A percentile compares a stretch with the other conserved stretches of the same genome.
Evolutionary conservation across 2,888 invertebrate genomes (phyloP).

Genomic region (Barypeithes pellucidus): DNA sequence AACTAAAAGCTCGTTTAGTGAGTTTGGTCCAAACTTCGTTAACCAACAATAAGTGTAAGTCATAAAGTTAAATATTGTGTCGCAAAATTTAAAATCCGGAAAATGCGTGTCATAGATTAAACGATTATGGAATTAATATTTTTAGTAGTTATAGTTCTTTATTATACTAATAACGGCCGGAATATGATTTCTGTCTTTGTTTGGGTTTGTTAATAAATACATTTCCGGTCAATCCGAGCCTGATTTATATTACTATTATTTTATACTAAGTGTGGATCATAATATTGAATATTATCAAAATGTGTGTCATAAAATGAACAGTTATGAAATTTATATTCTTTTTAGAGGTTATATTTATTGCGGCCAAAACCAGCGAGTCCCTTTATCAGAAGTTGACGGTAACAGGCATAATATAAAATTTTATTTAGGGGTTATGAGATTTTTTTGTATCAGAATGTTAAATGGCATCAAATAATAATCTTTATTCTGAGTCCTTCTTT

Average conservation of each 20-base stretch:
- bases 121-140: not conserved
- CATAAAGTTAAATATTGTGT: too few species aligned
- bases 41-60: too few species aligned
- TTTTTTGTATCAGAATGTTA: not conserved
- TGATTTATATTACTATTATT: constrained; percentile 9
- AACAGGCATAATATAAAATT: not conserved
- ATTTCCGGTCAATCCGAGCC: not conserved
- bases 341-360: constrained; percentile 7
- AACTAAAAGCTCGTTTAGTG: too few species aligned
- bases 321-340: constrained; percentile 7
- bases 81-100: too few species aligned
- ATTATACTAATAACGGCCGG: not conserved
- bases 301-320: constrained; percentile 12
- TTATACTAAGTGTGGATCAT: constrained; percentile 15
- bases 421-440: not conserved
- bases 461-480: not conserved
- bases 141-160: not conserved
- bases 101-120: too few species aligned
- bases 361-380: not conserved
- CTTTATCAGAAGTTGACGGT: not conserved
- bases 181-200: too few species aligned
- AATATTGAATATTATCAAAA: constrained; percentile 5
- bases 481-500: constrained; percentile 31
- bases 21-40: too few species aligned
- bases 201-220: too few species aligned